Evolutionary conservation across 2,888 invertebrate species (phyloP), one percentile per base, ranked within the genome.

Genomic region (Lithophane socia): DNA sequence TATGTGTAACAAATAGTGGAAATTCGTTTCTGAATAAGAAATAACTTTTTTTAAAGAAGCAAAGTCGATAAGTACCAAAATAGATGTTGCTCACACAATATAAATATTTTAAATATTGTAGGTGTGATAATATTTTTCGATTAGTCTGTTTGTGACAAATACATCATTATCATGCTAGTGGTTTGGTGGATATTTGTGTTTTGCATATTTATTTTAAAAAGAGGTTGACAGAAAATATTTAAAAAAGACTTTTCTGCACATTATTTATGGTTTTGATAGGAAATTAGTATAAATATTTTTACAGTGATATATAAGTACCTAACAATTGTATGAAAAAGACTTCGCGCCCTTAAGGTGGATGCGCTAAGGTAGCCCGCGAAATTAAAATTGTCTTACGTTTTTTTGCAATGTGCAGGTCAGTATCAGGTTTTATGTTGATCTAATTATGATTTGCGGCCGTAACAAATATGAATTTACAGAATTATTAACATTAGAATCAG

Each of bases 71-170:
- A 37, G 63, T 73, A 84, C 63, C 64, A 63, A 56, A 77, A 21
- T 85, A 82, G 79, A 67, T 73, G 60, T 77, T 80, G 84, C 84
- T 86, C 82, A 85, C 76, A 75, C 70, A 73, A 73, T 61, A 77
- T 87, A 83, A 86, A 88, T 87, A 80, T 81, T 64, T 68, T 80
- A 56, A 63, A 63, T 86, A 29, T 29, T 29, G 29, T 29, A 79
- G 63, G 65, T 79, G 78, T 79, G 79, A 77, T 79, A 61, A 80
- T 88, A 85, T 89, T 86, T 89, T 87, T 85, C 64, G 68, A 88
- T 69, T 73, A 73, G 79, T 78, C 74, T 82, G 78, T 86, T 86
- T 68, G 61, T 44, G 60, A 63, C 56, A 69, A 56, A 16, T 13
- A 13, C n/a, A 61, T 56, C 10, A 13, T 24, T 80, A 44, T 61